Conservation (phyloP, 2,797 vertebrate genomes). For the Hydrolagus colliei region DNA sequence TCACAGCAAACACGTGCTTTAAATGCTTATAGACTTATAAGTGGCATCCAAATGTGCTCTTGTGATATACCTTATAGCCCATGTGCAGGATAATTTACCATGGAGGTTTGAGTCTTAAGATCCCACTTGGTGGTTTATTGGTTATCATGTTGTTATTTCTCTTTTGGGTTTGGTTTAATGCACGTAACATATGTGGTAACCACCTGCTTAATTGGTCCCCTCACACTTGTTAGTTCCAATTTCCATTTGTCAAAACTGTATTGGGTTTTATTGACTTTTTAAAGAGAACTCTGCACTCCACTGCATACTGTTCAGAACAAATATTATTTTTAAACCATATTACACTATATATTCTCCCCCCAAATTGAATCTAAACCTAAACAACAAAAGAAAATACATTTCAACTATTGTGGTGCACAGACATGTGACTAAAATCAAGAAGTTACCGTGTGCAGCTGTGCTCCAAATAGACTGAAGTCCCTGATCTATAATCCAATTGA, state of each 20-base stretch:
- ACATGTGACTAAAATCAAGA: neutral
- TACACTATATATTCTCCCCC: neutral
- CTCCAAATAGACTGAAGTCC: neutral
- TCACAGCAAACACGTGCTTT: neutral
- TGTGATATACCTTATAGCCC: neutral
- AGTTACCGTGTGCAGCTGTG: neutral
- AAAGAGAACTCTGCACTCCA: neutral
- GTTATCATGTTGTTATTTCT: neutral
- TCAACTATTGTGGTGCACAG: neutral
- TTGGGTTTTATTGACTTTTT: neutral
- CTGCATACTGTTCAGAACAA: neutral
- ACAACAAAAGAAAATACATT: neutral
- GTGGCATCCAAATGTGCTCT: neutral
- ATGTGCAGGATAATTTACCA: neutral
- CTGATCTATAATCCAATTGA: slow-evolving; percentile 14
- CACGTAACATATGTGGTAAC: neutral
- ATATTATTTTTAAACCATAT: neutral
- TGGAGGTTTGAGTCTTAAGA: neutral
- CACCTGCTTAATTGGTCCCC: neutral
- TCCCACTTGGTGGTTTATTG: neutral
- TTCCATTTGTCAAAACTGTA: neutral
- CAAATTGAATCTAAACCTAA: neutral
- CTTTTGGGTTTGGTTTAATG: neutral
- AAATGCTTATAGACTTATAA: neutral
- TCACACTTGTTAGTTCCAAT: neutral